phyloP scores from a whole-genome alignment of 2,888 invertebrate species.

The Dasypolia templi region DNA sequence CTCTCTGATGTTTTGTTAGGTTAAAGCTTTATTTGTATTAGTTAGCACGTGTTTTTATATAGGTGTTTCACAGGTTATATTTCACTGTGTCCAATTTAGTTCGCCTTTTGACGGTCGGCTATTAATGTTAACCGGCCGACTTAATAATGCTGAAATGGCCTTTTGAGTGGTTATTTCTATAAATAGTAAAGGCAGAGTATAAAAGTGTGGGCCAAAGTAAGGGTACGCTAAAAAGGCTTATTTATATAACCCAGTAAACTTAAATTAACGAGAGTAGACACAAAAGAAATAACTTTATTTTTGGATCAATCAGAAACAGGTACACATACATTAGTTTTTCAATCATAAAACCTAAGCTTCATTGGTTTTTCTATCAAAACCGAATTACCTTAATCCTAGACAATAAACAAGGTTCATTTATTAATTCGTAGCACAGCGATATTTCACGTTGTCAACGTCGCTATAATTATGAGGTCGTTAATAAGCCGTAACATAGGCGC shows the following conservation, averaged over 20 bases:
- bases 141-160: slow-evolving; percentile 43
- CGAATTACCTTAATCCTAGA: slow-evolving; percentile 36
- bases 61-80: slow-evolving; percentile 66
- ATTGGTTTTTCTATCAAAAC: slow-evolving; percentile 32
- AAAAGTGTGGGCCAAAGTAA: background rate
- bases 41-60: slow-evolving; percentile 85
- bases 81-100: slow-evolving; percentile 63
- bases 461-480: slow-evolving; percentile 86
- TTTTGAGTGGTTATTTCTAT: slow-evolving; percentile 34
- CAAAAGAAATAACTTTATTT: slow-evolving; percentile 1
- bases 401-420: slow-evolving; percentile 72
- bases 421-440: slow-evolving; percentile 78
- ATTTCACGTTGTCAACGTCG: slow-evolving; percentile 83
- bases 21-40: slow-evolving; percentile 88
- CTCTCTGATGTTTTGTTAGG: slow-evolving; percentile 85
- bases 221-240: background rate
- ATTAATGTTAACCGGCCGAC: slow-evolving; percentile 54
- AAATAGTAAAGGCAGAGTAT: slow-evolving; percentile 24
- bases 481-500: slow-evolving; percentile 85
- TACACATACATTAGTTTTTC: slow-evolving; percentile 16
- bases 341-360: background rate
- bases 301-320: slow-evolving; percentile 9
- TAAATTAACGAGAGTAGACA: background rate
- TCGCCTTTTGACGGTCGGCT: slow-evolving; percentile 56
- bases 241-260: slow-evolving; percentile 5